phyloP scores from a whole-genome alignment of 2,888 invertebrate species.

The Parnassius apollo region DNA sequence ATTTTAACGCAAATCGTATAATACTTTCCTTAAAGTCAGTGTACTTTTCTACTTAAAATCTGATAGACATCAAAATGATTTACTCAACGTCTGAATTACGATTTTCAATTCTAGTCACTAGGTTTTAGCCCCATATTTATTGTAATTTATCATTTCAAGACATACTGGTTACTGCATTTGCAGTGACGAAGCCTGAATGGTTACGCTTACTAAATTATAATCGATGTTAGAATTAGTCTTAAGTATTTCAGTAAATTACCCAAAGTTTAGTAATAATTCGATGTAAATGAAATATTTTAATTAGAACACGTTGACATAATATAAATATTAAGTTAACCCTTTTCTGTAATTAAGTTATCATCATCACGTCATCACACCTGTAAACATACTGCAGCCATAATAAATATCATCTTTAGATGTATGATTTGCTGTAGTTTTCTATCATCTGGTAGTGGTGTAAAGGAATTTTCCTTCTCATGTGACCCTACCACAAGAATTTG shows the following conservation, averaged over 20 bases:
- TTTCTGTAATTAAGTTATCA: too few relatives aligned
- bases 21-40: conserved; percentile 7
- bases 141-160: conserved; percentile 35
- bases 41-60: conserved; percentile 18
- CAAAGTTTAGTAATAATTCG: background rate
- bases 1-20: conserved; percentile 13
- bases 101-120: conserved; percentile 55
- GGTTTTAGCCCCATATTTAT: conserved; percentile 26
- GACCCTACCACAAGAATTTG: too few relatives aligned
- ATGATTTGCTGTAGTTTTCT: too few relatives aligned
- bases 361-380: too few relatives aligned
- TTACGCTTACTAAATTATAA: conserved; percentile 65
- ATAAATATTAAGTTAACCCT: conserved; percentile 1
- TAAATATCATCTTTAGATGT: too few relatives aligned
- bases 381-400: too few relatives aligned
- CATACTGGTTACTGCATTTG: conserved; percentile 34
- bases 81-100: conserved; percentile 29
- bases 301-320: background rate
- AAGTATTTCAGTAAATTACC: conserved; percentile 1
- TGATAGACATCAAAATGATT: conserved; percentile 36
- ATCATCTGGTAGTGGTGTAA: too few relatives aligned
- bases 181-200: conserved; percentile 54
- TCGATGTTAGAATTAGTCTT: conserved; percentile 30
- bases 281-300: background rate
- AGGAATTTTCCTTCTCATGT: too few relatives aligned